Base-by-base conservation (phyloP, 2,113 vertebrate species). In the Casuarius casuarius region DNA sequence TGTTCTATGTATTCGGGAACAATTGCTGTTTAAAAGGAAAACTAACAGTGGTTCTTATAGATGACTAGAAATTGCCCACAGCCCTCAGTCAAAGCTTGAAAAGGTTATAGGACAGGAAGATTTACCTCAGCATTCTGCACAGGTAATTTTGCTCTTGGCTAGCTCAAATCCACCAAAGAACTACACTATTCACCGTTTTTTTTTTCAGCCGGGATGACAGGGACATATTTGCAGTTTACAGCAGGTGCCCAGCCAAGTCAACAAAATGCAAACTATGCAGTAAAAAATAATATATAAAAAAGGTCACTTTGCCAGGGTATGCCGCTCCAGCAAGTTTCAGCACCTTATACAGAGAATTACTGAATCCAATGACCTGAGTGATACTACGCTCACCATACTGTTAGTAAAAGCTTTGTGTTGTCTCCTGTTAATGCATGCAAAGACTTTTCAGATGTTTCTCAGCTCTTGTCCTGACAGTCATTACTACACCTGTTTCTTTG, bases 261-360 rank as follows among this genome's bases (percentile, higher is more conserved):
- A 92, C 61, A 89, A 95, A 95, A 73, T 89, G 94, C 93, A 94
- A 96, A 86, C 84, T 88, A 71, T 95, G 94, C 83, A 95, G 89
- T 93, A 95, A 94, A 89, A 97, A 95, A 89, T 79, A 94, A 97
- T 77, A 80, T 67, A 92, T 85, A 95, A 92, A 94, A 92, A 95
- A 96, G 95, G 97, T 97, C 91, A 97, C 95, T 96, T 96, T 96
- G 94, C 71, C 77, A 70, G 87, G 51, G 84, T 92, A 73, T 94
- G 97, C 94, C 81, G 7, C 92, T 96, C 92, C 87, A 96, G 96
- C 94, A 94, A 94, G 96, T 95, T 96, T 96, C 91, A 83, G 77
- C 48, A 74, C 52, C 74, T 96, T 87, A 25, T 62, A 84, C 86
- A n/a, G 46, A n/a, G 52, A 78, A 76, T 29, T 13, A 66, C 81